A percentile compares a stretch with the other conserved stretches of the same genome.
Conservation (phyloP, 2,797 vertebrate genomes). For the Rhyacichthys aspro region DNA sequence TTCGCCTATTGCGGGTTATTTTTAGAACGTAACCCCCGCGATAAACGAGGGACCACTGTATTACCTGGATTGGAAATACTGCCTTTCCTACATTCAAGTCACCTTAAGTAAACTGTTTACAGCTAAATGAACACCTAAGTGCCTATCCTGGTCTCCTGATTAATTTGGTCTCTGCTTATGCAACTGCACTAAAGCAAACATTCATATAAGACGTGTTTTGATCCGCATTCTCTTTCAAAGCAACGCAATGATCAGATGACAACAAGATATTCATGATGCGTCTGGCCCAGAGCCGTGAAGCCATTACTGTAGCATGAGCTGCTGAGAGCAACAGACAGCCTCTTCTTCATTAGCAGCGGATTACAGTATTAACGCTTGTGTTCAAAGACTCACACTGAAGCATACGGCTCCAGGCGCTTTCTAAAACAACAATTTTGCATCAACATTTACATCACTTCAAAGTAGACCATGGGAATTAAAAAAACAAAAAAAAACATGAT, state of each 20-base stretch:
- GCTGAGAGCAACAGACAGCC: constrained; percentile 26
- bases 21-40: too few relatives aligned
- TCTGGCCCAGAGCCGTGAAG: constrained; percentile 43
- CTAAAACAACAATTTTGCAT: background rate
- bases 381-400: constrained; percentile 1
- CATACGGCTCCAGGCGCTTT: constrained; percentile 6
- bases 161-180: too few relatives aligned
- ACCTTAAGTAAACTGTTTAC: too few relatives aligned
- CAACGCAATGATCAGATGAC: constrained; percentile 38
- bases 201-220: constrained; percentile 6
- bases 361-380: constrained; percentile 26
- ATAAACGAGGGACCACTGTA: too few relatives aligned
- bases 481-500: constrained; percentile 1
- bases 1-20: too few relatives aligned
- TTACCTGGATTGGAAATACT: too few relatives aligned
- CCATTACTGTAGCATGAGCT: constrained; percentile 48
- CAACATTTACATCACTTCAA: constrained; percentile 1
- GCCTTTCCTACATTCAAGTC: too few relatives aligned
- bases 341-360: constrained; percentile 43
- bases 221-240: constrained; percentile 21
- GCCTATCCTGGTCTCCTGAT: too few relatives aligned
- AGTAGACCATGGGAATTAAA: background rate
- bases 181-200: too few relatives aligned
- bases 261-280: constrained; percentile 45
- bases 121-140: too few relatives aligned